Base-by-base conservation (phyloP, 2,797 vertebrate species). In the Rhinoraja longicauda region DNA sequence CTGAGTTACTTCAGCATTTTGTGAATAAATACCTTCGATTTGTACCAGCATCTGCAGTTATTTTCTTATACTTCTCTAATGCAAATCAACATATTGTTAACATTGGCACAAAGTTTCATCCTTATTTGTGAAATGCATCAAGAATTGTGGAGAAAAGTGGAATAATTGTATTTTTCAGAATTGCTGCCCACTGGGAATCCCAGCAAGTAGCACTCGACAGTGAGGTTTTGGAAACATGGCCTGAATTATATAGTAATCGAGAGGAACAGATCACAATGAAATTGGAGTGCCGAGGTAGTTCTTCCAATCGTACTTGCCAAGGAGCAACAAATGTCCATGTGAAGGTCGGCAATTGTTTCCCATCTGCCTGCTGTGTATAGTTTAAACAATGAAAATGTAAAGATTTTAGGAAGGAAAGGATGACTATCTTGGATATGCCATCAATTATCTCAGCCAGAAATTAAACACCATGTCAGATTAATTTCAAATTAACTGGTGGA, bases 201-300 rank as follows among this genome's bases (percentile, higher is more conserved):
- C 98, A 99, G 94, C 99, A 99, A 93, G 98, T 99, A 94, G 99
- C 97, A 24, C 95, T 99, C 94, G 97, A 98, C 92, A 96, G 95
- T 93, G 98, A 99, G 94, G 96, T 99, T 76, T 77, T 99, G 94
- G 98, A 99, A 93, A 96, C 95, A 0, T 95, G 99, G 86, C 98
- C 98, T 19, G 97, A 98, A 79, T 96, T 99, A 17, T 99, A 98
- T 3, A 95, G 97, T 94, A 99, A 99, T 95, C 95, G 97, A 84
- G 97, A 98, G 93, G 98, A 99, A 90, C 98, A 99, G 95, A 95
- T 97, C 93, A 98, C 96, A 2, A 96, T 98, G 93, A 95, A 96
- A 76, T 94, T 99, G 95, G 98, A 99, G 95, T 99, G 99, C 94
- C 96, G 96, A 94, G 98, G 98, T 92, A 97, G 96, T 76, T 93